A percentile compares a stretch with the other conserved stretches of the same genome.
phyloP scores from a whole-genome alignment of 2,888 invertebrate genomes.

The Neocrepidodera transversa region DNA sequence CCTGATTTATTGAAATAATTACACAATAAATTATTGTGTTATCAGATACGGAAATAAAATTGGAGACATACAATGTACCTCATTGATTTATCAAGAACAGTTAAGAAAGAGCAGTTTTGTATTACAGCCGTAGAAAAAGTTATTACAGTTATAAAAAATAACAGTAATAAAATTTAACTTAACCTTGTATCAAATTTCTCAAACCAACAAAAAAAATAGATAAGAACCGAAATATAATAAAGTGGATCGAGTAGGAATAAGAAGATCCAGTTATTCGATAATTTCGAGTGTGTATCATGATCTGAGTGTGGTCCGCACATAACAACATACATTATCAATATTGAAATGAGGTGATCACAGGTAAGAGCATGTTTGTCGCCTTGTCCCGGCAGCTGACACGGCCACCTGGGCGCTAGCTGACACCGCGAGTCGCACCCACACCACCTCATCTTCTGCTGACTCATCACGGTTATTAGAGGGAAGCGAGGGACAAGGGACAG shows the following conservation, averaged over 20 bases:
- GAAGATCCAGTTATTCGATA: slow-evolving; percentile 23
- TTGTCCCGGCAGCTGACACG: slow-evolving; percentile 58
- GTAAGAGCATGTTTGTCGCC: slow-evolving; percentile 53
- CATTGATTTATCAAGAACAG: no score
- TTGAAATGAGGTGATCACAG: slow-evolving; percentile 57
- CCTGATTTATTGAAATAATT: no score
- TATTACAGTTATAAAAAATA: no score
- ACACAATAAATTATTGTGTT: no score
- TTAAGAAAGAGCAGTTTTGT: no score
- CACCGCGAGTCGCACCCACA: slow-evolving; percentile 36
- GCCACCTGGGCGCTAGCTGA: slow-evolving; percentile 57
- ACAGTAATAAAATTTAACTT: no score
- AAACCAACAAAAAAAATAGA: background rate
- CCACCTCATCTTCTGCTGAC: slow-evolving; percentile 50
- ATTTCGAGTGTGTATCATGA: slow-evolving; percentile 22
- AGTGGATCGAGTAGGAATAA: slow-evolving; percentile 3
- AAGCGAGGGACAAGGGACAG: no score
- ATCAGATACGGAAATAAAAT: no score
- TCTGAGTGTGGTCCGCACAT: slow-evolving; percentile 53
- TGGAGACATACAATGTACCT: no score
- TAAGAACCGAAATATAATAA: slow-evolving; percentile 10
- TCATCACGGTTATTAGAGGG: slow-evolving; percentile 53
- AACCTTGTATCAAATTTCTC: background rate
- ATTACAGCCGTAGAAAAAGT: no score
- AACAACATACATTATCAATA: slow-evolving; percentile 55